phyloP scores from a whole-genome alignment of 2,888 invertebrate species.

The Leptura quadrifasciata region DNA sequence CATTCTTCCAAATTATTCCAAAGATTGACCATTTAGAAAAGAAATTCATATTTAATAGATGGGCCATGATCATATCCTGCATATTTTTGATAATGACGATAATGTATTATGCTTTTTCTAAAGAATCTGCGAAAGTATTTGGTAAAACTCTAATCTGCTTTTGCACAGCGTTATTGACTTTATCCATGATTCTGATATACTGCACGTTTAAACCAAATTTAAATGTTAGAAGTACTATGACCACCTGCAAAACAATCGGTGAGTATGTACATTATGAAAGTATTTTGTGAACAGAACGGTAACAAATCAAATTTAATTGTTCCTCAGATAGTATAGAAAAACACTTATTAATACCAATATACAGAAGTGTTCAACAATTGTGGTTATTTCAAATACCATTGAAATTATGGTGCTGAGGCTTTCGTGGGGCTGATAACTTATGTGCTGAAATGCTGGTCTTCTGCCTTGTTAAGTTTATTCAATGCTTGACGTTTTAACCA shows the following conservation, averaged over 20 bases:
- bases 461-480: too few species aligned
- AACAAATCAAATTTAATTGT: too few species aligned
- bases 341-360: too few species aligned
- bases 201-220: slow-evolving; percentile 47
- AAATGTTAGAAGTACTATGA: slow-evolving; percentile 28
- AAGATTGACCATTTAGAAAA: slow-evolving; percentile 35
- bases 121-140: slow-evolving; percentile 61
- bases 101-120: slow-evolving; percentile 55
- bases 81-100: slow-evolving; percentile 58
- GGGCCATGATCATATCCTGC: slow-evolving; percentile 59
- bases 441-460: too few species aligned
- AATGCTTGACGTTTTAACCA: too few species aligned
- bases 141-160: slow-evolving; percentile 63
- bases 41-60: slow-evolving; percentile 59
- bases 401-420: too few species aligned
- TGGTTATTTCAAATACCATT: too few species aligned
- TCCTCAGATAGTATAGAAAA: too few species aligned
- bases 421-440: too few species aligned
- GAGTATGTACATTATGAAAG: slow-evolving; percentile 32
- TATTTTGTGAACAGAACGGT: too few species aligned
- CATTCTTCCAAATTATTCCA: slow-evolving; percentile 51
- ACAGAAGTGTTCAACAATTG: too few species aligned
- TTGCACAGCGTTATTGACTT: slow-evolving; percentile 54
- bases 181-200: slow-evolving; percentile 54
- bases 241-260: slow-evolving; percentile 50